Evolutionary conservation across 2,797 vertebrate genomes (phyloP).

Genomic region (Centropyge bicolor): DNA sequence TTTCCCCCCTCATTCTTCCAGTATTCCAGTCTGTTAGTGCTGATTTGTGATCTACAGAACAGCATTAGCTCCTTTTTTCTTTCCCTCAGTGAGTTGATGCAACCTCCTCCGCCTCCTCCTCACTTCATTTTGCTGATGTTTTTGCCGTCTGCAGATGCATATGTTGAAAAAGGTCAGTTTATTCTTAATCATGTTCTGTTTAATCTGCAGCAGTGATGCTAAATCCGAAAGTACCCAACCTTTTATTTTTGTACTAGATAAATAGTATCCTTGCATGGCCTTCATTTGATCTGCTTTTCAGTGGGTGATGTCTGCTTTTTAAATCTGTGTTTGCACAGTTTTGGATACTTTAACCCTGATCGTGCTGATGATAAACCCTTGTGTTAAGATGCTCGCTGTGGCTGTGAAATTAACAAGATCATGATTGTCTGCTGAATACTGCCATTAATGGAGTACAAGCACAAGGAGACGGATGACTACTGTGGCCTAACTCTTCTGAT

Average conservation of each 20-base stretch:
- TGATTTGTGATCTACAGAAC: slow-evolving; percentile 5
- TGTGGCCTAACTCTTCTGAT: background rate
- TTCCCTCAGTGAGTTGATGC: background rate
- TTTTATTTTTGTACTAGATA: slow-evolving; percentile 6
- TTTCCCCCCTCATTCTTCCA: background rate
- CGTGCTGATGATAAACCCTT: slow-evolving; percentile 15
- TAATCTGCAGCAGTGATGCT: slow-evolving; percentile 6
- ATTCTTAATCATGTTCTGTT: slow-evolving; percentile 20
- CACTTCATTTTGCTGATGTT: slow-evolving; percentile 25
- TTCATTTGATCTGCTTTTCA: slow-evolving; percentile 9
- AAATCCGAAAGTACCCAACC: slow-evolving; percentile 7
- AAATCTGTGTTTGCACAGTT: slow-evolving; percentile 11
- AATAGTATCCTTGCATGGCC: background rate
- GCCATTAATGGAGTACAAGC: background rate
- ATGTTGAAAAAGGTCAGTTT: slow-evolving; percentile 37
- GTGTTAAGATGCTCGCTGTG: slow-evolving; percentile 5
- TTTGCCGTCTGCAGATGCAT: slow-evolving; percentile 18
- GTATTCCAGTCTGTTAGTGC: background rate
- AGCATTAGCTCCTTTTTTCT: background rate
- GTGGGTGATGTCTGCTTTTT: background rate
- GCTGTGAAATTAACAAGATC: slow-evolving; percentile 14
- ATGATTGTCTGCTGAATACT: background rate
- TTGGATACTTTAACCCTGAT: background rate
- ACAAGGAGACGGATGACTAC: background rate
- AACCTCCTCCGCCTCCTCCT: slow-evolving; percentile 12